Evolutionary conservation across 2,797 vertebrate species (phyloP), one percentile per base, ranked within the genome.

Genomic region (Peromyscus eremicus): DNA sequence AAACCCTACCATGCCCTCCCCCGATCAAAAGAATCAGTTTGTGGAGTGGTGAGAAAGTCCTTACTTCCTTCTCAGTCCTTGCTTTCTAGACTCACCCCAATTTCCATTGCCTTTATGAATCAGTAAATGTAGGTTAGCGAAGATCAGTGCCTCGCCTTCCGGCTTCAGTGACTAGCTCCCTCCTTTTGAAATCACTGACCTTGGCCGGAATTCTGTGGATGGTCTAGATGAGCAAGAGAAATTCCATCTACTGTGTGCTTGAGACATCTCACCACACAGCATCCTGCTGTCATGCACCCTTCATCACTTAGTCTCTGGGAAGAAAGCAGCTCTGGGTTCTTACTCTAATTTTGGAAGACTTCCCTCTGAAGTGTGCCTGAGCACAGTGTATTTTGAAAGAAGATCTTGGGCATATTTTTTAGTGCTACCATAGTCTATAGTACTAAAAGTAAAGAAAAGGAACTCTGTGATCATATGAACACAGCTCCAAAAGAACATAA

Each of bases 81-180:
- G 46, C 32, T 92, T 97, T 93, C 92, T 85, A 82, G 85, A 81
- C 57, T 94, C n/a, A 93, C 62, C 77, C 73, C 81, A 92, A 80
- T 88, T 97, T 83, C 92, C 64, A 76, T 25, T 70, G 55, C 96
- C 94, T 95, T 94, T 96, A 97, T 93, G 79, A 97, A 97, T 92
- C 97, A 97, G 87, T 96, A 97, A 97, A 89, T 62, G 73, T 83
- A 93, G 27, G 46, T 92, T 92, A 95, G 96, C 75, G 95, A 97
- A 97, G 49, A 96, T 97, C 91, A 92, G 96, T 94, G 55, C 55
- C 37, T 85, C 76, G 17, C 87, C 84, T 92, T 96, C 68, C 88
- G 77, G 60, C 97, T 94, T 94, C 93, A 94, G 86, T 96, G 80
- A 83, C 94, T 77, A 92, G 79, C 75, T 89, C 81, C 89, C 32